These are phyloP conservation scores for Crocallis elinguaria DNA, from an alignment of 2,888 invertebrate species.

Conservation along the genomic window DNA sequence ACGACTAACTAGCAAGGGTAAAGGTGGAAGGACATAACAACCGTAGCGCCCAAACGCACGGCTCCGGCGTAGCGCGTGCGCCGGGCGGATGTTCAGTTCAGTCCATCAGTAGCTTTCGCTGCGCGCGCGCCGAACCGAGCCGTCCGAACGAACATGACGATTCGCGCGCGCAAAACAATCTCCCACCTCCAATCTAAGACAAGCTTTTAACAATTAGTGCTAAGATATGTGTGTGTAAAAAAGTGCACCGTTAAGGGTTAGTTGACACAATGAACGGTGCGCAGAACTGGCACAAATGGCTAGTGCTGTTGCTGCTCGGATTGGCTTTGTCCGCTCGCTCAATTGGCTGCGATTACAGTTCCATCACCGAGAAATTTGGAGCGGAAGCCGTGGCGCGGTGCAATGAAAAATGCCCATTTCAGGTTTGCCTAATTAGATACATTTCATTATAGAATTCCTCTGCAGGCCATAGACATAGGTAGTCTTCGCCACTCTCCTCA, in stretches of 20 bases:
- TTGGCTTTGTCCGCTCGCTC: constrained; percentile 83
- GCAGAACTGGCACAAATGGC: constrained; percentile 83
- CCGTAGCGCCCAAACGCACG: constrained; percentile 74
- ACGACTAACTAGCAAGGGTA: constrained; percentile 55
- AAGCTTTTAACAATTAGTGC: constrained; percentile 21
- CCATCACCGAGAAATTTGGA: constrained; percentile 84
- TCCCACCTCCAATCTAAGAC: constrained; percentile 30
- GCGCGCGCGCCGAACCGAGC: constrained; percentile 63
- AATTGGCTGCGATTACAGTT: constrained; percentile 83
- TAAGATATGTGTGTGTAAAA: constrained; percentile 56
- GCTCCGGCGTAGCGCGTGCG: constrained; percentile 63
- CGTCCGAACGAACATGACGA: constrained; percentile 56
- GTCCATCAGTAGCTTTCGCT: constrained; percentile 69
- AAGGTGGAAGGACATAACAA: constrained; percentile 56
- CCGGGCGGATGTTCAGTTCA: constrained; percentile 67
- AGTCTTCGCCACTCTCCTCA: too few species aligned
- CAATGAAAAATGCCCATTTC: constrained; percentile 82
- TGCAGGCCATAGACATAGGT: background rate
- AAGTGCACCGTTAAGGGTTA: constrained; percentile 52
- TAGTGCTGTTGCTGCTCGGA: constrained; percentile 81
- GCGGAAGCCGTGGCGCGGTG: constrained; percentile 81
- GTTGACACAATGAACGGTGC: constrained; percentile 76
- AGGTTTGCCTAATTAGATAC: constrained; percentile 61
- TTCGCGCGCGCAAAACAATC: constrained; percentile 45
- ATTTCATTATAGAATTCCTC: background rate